Percentiles rank a stretch among this genome's conserved stretches.
phyloP scores from a whole-genome alignment of 2,888 invertebrate species.

The Leptinotarsa juncta region DNA sequence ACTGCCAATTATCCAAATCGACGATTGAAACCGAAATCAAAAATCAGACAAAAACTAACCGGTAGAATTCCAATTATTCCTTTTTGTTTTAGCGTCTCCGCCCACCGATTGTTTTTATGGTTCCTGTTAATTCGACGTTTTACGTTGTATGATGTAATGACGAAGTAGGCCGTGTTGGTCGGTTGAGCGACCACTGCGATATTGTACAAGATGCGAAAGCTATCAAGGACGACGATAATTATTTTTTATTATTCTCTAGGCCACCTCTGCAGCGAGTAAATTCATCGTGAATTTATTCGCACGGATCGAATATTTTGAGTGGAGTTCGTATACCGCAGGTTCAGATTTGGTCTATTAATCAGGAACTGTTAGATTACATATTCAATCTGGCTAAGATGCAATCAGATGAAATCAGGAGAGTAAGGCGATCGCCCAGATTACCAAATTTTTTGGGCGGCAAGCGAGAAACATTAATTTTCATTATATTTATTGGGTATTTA shows the following conservation, averaged over 20 bases:
- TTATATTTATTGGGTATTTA: too few relatives aligned
- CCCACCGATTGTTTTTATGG: slow-evolving; percentile 16
- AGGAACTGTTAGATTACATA: not conserved
- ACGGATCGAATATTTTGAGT: slow-evolving; percentile 5
- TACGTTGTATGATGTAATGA: not conserved
- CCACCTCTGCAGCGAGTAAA: slow-evolving; percentile 21
- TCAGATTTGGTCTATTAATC: not conserved
- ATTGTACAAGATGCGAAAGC: slow-evolving; percentile 25
- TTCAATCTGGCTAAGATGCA: too few relatives aligned
- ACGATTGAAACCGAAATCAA: not conserved
- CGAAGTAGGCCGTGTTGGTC: slow-evolving; percentile 25
- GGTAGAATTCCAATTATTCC: not conserved
- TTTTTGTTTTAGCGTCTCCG: slow-evolving; percentile 6
- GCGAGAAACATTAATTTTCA: too few relatives aligned
- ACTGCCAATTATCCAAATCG: not conserved
- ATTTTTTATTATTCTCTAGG: slow-evolving; percentile 22
- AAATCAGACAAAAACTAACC: not conserved
- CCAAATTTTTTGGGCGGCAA: too few relatives aligned
- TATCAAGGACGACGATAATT: slow-evolving; percentile 25
- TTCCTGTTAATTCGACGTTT: slow-evolving; percentile 2
- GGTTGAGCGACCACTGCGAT: slow-evolving; percentile 11
- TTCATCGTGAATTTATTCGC: not conserved
- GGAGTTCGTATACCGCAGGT: not conserved
- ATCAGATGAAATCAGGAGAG: too few relatives aligned
- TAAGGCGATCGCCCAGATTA: too few relatives aligned